These are phyloP conservation scores for Pinna nobilis DNA, from an alignment of 1,140 invertebrate species.

Conservation along the genomic window DNA sequence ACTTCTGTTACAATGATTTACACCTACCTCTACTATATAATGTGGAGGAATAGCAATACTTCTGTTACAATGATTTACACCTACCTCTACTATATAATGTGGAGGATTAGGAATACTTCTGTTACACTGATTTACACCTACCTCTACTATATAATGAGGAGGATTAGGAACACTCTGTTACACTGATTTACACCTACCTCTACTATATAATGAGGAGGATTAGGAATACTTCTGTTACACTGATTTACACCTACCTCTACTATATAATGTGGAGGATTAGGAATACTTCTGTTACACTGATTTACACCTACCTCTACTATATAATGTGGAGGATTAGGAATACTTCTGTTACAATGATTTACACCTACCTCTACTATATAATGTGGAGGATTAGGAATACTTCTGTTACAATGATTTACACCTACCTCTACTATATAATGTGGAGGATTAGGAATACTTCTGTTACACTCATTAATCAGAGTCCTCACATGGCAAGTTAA, in stretches of 20 bases:
- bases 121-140: too few relatives aligned
- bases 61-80: background rate
- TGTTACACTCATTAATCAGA: constrained; percentile 64
- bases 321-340: constrained; percentile 69
- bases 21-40: background rate
- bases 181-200: background rate
- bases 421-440: constrained; percentile 62
- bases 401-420: background rate
- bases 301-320: constrained; percentile 56
- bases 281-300: background rate
- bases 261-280: too few relatives aligned
- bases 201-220: background rate
- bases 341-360: constrained; percentile 64
- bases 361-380: too few relatives aligned
- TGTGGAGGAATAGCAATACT: background rate
- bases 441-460: constrained; percentile 69
- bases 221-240: background rate
- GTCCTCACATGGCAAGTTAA: constrained; percentile 68
- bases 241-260: constrained; percentile 49
- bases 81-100: background rate
- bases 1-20: background rate
- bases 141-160: background rate
- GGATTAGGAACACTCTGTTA: too few relatives aligned
- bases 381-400: too few relatives aligned
- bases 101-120: background rate